Evolutionary conservation across 1,140 invertebrate genomes (phyloP).

Genomic region (Trigoniulus corallinus): DNA sequence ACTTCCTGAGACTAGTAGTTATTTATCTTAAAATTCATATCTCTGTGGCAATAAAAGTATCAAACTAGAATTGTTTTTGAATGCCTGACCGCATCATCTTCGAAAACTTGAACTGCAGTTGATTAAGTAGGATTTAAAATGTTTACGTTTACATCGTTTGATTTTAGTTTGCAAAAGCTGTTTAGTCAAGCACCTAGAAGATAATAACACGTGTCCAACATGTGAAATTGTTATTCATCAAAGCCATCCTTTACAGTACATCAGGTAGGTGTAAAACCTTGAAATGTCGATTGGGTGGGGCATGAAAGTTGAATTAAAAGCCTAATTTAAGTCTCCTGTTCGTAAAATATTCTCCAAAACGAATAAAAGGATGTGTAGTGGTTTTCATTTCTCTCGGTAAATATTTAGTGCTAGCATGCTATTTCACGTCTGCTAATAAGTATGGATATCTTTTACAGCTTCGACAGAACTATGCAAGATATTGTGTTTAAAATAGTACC

Average conservation of each 20-base stretch:
- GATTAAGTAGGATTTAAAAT: too few relatives aligned
- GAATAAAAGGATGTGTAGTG: too few relatives aligned
- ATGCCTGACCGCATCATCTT: not conserved
- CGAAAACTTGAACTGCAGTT: too few relatives aligned
- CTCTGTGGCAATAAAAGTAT: not conserved
- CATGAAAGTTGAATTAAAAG: too few relatives aligned
- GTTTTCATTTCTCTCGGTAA: too few relatives aligned
- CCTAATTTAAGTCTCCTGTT: too few relatives aligned
- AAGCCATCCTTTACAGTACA: slow-evolving; percentile 89
- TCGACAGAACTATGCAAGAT: slow-evolving; percentile 96
- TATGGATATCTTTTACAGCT: slow-evolving; percentile 29
- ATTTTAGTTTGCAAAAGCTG: slow-evolving; percentile 89
- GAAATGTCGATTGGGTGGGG: too few relatives aligned
- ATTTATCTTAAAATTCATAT: too few relatives aligned
- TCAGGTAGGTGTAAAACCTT: slow-evolving; percentile 35
- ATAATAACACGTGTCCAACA: slow-evolving; percentile 91
- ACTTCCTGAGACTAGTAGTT: too few relatives aligned
- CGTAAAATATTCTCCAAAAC: too few relatives aligned
- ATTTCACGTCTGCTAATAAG: not conserved
- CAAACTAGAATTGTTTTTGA: not conserved
- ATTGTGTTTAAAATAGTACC: slow-evolving; percentile 95
- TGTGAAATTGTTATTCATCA: slow-evolving; percentile 95
- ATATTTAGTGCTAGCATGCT: too few relatives aligned
- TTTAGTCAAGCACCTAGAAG: slow-evolving; percentile 89
- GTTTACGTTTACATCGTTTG: slow-evolving; percentile 11